Evolutionary conservation across 2,888 invertebrate species (phyloP).

Genomic region (Marasmarcha lunaedactyla): DNA sequence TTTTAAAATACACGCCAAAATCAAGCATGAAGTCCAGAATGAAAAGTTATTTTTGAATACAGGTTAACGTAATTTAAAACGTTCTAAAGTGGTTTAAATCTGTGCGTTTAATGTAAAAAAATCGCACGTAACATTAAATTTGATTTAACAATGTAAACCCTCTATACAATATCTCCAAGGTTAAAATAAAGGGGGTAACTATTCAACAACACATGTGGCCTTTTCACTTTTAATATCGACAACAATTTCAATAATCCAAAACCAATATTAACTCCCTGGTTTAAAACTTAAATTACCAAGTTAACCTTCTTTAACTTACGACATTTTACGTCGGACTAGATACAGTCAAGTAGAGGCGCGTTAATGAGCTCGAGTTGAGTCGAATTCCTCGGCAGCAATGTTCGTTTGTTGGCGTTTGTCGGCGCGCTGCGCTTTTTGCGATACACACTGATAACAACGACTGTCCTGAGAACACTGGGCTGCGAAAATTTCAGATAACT

Average conservation of each 20-base stretch:
- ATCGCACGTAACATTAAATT: not conserved
- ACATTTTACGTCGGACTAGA: not conserved
- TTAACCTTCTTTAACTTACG: too few relatives aligned
- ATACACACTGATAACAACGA: conserved; percentile 61
- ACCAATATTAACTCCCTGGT: too few relatives aligned
- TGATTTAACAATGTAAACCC: not conserved
- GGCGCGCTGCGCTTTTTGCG: conserved; percentile 61
- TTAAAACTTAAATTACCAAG: too few relatives aligned
- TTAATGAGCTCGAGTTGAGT: conserved; percentile 60
- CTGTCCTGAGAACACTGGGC: conserved; percentile 46
- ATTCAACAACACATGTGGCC: too few relatives aligned
- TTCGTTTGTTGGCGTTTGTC: conserved; percentile 62
- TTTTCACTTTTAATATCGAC: too few relatives aligned
- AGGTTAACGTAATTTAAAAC: too few relatives aligned
- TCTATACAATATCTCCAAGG: not conserved
- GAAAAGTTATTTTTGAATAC: too few relatives aligned
- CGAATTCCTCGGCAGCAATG: conserved; percentile 54
- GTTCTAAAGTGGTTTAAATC: too few relatives aligned
- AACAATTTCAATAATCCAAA: too few relatives aligned
- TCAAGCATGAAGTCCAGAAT: too few relatives aligned
- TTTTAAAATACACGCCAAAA: conserved; percentile 11
- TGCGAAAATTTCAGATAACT: conserved; percentile 41
- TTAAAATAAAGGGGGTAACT: too few relatives aligned
- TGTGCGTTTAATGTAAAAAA: too few relatives aligned
- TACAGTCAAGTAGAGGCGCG: conserved; percentile 31